A percentile compares a stretch with the other conserved stretches of the same genome.
phyloP scores from a whole-genome alignment of 2,113 vertebrate species.

The Aythya baeri region DNA sequence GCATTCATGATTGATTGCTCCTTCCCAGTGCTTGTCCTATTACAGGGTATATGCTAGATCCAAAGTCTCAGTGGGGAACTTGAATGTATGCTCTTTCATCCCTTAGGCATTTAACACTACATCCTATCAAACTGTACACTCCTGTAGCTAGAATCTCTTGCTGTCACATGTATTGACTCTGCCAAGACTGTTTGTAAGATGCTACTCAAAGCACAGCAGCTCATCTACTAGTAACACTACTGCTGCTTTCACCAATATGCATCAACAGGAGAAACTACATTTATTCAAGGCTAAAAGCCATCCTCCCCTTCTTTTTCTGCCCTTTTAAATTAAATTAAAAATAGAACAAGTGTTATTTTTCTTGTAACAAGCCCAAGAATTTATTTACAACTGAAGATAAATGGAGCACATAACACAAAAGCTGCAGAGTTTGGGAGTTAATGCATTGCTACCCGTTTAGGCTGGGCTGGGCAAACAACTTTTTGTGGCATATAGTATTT shows the following conservation, averaged over 20 bases:
- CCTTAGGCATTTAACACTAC: neutral
- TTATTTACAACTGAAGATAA: neutral
- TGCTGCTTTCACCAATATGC: neutral
- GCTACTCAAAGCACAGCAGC: slow-evolving; percentile 29
- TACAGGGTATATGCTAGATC: neutral
- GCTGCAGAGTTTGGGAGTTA: neutral
- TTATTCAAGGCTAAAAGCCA: neutral
- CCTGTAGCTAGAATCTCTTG: neutral
- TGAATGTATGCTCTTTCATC: neutral
- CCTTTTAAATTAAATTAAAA: neutral
- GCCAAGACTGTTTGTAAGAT: slow-evolving; percentile 33
- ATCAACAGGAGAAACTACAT: neutral
- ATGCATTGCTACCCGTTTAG: neutral
- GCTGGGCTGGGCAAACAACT: neutral
- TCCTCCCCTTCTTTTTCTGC: neutral
- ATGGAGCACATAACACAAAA: neutral
- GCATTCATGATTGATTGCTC: neutral
- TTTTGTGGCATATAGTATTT: neutral
- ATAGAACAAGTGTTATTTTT: neutral
- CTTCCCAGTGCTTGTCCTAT: neutral
- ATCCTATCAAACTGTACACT: neutral
- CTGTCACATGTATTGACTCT: slow-evolving; percentile 31
- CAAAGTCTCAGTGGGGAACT: neutral
- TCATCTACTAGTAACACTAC: neutral
- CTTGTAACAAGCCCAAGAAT: neutral